phyloP scores from a whole-genome alignment of 2,797 vertebrate species.

The Sphaeramia orbicularis region DNA sequence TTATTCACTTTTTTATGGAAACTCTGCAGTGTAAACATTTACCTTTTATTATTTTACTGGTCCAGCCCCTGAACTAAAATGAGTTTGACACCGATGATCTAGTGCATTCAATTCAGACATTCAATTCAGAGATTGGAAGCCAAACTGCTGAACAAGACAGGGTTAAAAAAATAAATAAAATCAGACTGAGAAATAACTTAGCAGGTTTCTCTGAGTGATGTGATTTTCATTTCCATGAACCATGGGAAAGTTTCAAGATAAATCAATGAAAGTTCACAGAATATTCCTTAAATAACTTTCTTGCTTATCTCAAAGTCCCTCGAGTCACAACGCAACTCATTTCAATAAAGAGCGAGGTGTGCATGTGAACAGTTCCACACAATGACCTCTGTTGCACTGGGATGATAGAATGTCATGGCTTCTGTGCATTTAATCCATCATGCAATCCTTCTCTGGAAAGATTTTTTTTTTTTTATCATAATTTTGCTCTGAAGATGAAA shows the following conservation, averaged over 20 bases:
- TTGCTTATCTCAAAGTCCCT: slow-evolving; percentile 59
- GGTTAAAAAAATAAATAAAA: too few species aligned
- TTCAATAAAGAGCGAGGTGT: slow-evolving; percentile 27
- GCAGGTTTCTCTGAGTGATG: slow-evolving; percentile 28
- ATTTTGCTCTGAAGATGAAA: slow-evolving; percentile 40
- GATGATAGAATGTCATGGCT: slow-evolving; percentile 73
- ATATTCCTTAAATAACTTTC: slow-evolving; percentile 55
- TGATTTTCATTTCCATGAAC: slow-evolving; percentile 20
- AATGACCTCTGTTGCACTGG: slow-evolving; percentile 56
- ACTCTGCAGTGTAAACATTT: too few species aligned
- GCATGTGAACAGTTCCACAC: slow-evolving; percentile 52
- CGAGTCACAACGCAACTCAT: slow-evolving; percentile 40
- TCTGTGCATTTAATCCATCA: slow-evolving; percentile 82
- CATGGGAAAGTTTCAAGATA: slow-evolving; percentile 28
- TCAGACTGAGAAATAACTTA: slow-evolving; percentile 24
- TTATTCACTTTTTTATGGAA: too few species aligned
- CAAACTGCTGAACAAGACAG: too few species aligned
- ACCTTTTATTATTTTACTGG: too few species aligned
- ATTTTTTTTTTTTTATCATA: slow-evolving; percentile 43
- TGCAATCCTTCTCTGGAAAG: slow-evolving; percentile 25
- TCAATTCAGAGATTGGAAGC: too few species aligned
- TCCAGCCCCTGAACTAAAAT: too few species aligned
- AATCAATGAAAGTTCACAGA: slow-evolving; percentile 53
- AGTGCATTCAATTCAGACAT: too few species aligned
- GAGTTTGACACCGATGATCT: too few species aligned